Conservation (phyloP, 2,797 vertebrate species). For the Nasua narica region DNA sequence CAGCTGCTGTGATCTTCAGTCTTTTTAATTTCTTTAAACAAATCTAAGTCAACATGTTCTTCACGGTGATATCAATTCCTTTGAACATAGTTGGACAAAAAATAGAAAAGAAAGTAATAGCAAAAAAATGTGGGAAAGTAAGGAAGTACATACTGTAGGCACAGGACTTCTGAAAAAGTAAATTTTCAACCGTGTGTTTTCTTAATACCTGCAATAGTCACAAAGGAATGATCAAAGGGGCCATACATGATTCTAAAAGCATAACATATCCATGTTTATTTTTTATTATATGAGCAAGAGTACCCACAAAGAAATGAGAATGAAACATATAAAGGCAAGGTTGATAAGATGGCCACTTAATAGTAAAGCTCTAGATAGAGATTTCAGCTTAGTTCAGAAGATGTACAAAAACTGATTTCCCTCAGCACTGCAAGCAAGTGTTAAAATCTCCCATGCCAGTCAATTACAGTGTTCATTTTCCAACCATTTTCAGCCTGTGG, state of each 20-base stretch:
- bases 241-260: conserved; percentile 44
- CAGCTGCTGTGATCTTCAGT: not conserved
- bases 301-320: conserved; percentile 65
- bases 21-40: conserved; percentile 31
- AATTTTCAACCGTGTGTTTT: conserved; percentile 50
- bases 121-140: not conserved
- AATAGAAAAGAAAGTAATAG: conserved; percentile 34
- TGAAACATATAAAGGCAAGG: conserved; percentile 57
- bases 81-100: not conserved
- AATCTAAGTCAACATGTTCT: not conserved
- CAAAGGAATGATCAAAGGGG: conserved; percentile 47
- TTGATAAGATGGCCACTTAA: conserved; percentile 68
- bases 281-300: conserved; percentile 53
- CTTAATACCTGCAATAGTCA: conserved; percentile 21
- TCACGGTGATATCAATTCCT: conserved; percentile 1
- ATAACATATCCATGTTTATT: conserved; percentile 39
- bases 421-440: conserved; percentile 59
- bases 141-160: not conserved
- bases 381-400: conserved; percentile 61
- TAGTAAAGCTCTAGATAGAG: conserved; percentile 63
- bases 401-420: conserved; percentile 72
- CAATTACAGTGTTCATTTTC: conserved; percentile 59
- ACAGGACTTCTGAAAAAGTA: conserved; percentile 38
- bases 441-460: conserved; percentile 69
- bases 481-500: conserved; percentile 55